Evolutionary conservation across 2,797 vertebrate species (phyloP), one percentile per base, ranked within the genome.

Genomic region (Cynodonichthys magdalenae): DNA sequence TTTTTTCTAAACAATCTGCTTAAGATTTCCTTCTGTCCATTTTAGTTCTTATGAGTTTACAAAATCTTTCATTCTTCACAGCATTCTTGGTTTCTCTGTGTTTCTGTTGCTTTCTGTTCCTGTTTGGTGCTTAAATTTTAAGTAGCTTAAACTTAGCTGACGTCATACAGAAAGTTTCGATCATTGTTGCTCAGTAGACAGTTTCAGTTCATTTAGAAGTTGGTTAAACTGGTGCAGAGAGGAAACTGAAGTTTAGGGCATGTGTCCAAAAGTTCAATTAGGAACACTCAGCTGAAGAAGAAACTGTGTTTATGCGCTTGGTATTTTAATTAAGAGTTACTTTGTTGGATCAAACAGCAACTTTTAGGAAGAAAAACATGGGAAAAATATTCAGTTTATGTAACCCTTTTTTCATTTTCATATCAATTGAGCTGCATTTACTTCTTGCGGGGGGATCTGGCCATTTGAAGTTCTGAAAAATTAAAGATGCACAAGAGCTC

Each of bases 391-490:
- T 58, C 14, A 49, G 36, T 66, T 63, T 36, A 59, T 53, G 7
- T 20, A 15, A 41, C 56, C 44, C 75, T 69, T 14, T 70, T 65
- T 74, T 59, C 46, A 56, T 42, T 69, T 52, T 29, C 42, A 17
- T 66, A 75, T 77, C 77, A 73, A 58, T 64, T 6, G 51, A 48
- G 34, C 49, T 46, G 75, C 51, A 19, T 59, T 51, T 47, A 46
- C 34, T 36, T 71, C 71, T 54, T 66, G 53, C 14, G 42, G 64
- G 66, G 71, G 77, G 72, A 67, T 77, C 79, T 47, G 77, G 77
- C 79, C 56, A 69, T 85, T 83, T 87, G 65, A 86, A 86, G 81
- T 77, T 63, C 57, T 86, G 66, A 89, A 85, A 86, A 86, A 85
- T 88, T 85, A 75, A 81, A 81, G 62, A 65, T 59, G 70, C 71